Base-by-base conservation (phyloP, 2,113 vertebrate species). In the Aix galericulata region DNA sequence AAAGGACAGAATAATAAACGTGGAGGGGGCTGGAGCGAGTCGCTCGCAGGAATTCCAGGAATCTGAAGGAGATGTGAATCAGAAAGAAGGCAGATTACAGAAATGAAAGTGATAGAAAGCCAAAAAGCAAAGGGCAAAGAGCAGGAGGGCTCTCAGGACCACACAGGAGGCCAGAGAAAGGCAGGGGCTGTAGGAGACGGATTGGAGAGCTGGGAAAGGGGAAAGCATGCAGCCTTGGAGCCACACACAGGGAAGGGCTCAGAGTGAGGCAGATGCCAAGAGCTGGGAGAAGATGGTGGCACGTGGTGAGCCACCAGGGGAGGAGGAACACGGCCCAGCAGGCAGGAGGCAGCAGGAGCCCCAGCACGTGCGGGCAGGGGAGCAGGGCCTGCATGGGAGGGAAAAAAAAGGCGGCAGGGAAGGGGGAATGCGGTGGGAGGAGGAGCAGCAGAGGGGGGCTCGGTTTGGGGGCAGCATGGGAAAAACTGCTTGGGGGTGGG, bases 181-280 rank as follows among this genome's bases (percentile, higher is more conserved):
- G 23, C 21, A 20, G 63, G 26, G 60, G 50, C 7, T 15, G 5
- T 5, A 20, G 6, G 36, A 34, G 48, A 14, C 5, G 31, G 72
- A 18, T 13, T 8, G 23, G 1, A 40, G 62, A 27, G 32, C 32
- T 21, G 20, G 42, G 34, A 75, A 23, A 38, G 5, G 13, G 23
- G 4, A 27, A 25, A 67, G 6, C 17, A n/a, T 3, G 38, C 50
- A 13, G 12, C 1, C 4, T 62, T 60, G 67, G 64, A 78, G 88
- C 66, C 88, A 92, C 80, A 89, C 27, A 63, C 42, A 22, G 79
- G 88, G 64, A n/a, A 86, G 42, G 74, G 62, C 36, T 59, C 22
- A 5, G 52, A n/a, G 73, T 3, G 3, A 29, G 25, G 17, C 2
- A 32, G 17, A 27, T 6, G 53, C 21, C 50, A 68, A 93, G 36